A percentile compares a stretch with the other conserved stretches of the same genome.
Conservation (phyloP, 1,140 invertebrate species). For the Sinonovacula constricta region DNA sequence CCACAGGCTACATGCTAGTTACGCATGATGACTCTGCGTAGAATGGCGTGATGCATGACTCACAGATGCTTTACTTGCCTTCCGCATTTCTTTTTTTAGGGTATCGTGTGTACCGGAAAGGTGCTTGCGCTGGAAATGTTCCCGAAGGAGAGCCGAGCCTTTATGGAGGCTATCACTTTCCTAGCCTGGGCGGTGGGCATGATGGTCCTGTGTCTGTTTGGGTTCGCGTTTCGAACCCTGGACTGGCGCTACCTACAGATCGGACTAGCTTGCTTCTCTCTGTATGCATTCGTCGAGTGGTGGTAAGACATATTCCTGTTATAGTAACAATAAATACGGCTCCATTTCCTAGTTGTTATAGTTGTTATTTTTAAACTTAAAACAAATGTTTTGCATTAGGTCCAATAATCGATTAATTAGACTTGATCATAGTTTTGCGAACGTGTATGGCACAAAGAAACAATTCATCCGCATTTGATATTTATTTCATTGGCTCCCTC, state of each 20-base stretch:
- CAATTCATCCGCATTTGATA: no score
- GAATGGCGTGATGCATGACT: no score
- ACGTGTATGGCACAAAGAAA: no score
- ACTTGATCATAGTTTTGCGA: no score
- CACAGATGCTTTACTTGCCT: no score
- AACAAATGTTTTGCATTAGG: no score
- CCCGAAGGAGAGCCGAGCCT: conserved; percentile 50
- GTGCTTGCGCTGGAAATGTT: conserved; percentile 54
- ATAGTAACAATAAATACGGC: no score
- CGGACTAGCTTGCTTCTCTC: conserved; percentile 44
- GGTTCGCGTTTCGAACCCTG: conserved; percentile 48
- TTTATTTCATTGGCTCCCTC: no score
- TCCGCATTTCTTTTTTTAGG: conserved; percentile 54
- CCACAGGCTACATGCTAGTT: not conserved
- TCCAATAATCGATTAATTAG: no score
- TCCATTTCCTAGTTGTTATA: no score
- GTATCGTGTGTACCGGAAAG: conserved; percentile 54
- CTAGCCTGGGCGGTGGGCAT: conserved; percentile 56
- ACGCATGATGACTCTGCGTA: not conserved
- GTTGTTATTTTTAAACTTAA: no score
- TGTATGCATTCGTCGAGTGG: conserved; percentile 51
- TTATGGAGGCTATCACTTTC: conserved; percentile 36
- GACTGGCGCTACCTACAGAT: conserved; percentile 63
- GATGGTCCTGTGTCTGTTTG: conserved; percentile 50
- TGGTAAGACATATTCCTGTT: no score